Evolutionary conservation across 2,113 vertebrate genomes (phyloP), one percentile per base, ranked within the genome.

Genomic region (Steatornis caripensis): DNA sequence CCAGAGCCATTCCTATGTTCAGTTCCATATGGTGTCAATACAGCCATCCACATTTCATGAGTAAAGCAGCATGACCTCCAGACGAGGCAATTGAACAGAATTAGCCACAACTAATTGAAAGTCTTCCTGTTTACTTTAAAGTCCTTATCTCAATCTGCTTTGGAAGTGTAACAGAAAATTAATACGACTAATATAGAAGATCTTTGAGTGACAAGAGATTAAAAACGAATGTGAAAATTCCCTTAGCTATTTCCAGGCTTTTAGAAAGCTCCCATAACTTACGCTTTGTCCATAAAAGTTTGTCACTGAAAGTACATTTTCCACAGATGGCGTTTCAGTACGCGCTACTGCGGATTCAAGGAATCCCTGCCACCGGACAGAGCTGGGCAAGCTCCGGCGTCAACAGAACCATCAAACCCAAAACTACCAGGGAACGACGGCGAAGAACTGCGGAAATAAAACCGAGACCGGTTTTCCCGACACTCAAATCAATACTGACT

Each of bases 91-190:
- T 96, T 98, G 97, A 98, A 93, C 75, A 96, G 98, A 99, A 99
- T 98, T 98, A 98, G 98, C 97, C 97, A 97, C 97, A 98, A 97
- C 98, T 98, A 98, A 99, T 98, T 98, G 98, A 97, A 98, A 98
- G 96, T 96, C 97, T 98, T 98, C 98, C 98, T 98, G 98, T 98
- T 98, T 97, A 95, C 95, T 96, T 97, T 98, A 97, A 98, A 96
- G 95, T 45, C 88, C 97, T 98, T 98, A 98, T 98, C 98, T 98
- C 94, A 84, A 96, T 91, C 95, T 95, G 76, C 84, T 93, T 93
- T 97, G 88, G 89, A 97, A 95, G 82, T 77, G 91, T 89, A 98
- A 96, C 6, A 97, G 96, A 96, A 97, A 96, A 97, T 91, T 96
- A 96, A 94, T 95, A 97, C 88, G 90, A 92, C 79, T 88, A 95